A percentile compares a stretch with the other conserved stretches of the same genome.
These are phyloP conservation scores for Fragum whitleyi DNA, from an alignment of 2,888 invertebrate species.

Conservation along the genomic window DNA sequence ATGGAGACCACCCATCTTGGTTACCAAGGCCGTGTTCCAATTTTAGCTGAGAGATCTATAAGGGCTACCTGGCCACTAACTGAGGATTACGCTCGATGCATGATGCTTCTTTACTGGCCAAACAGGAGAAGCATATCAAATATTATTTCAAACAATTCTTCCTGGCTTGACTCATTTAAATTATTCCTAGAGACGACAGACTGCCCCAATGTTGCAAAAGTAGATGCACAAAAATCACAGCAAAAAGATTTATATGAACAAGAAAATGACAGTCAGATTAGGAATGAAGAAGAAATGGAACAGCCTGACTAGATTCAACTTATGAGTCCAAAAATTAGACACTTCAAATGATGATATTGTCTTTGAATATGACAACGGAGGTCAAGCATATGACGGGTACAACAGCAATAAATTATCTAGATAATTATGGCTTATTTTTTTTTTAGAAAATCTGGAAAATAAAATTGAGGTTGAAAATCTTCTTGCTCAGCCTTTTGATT, in stretches of 20 bases:
- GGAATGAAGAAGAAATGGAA: conserved; percentile 27
- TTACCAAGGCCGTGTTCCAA: conserved; percentile 30
- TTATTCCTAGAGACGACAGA: conserved; percentile 39
- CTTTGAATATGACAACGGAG: neutral
- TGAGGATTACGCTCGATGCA: conserved; percentile 50
- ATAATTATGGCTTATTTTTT: neutral
- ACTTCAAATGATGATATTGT: neutral
- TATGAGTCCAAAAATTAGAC: neutral
- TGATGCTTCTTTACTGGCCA: conserved; percentile 60
- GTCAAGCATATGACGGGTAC: neutral
- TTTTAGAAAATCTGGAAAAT: neutral
- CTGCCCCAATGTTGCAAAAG: conserved; percentile 60
- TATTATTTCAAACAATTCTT: conserved; percentile 30
- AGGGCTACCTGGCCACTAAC: conserved; percentile 51
- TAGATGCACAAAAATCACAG: conserved; percentile 24
- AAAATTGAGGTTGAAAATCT: no score
- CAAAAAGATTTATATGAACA: no score
- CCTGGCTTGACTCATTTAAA: conserved; percentile 51
- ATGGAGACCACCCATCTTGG: conserved; percentile 39
- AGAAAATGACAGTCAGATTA: neutral
- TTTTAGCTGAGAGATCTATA: neutral
- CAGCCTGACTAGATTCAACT: neutral
- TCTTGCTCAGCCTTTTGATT: neutral
- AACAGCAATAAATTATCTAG: neutral
- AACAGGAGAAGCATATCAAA: conserved; percentile 61